Evolutionary conservation across 1,140 invertebrate species (phyloP).

Genomic region (Hestina assimilis): DNA sequence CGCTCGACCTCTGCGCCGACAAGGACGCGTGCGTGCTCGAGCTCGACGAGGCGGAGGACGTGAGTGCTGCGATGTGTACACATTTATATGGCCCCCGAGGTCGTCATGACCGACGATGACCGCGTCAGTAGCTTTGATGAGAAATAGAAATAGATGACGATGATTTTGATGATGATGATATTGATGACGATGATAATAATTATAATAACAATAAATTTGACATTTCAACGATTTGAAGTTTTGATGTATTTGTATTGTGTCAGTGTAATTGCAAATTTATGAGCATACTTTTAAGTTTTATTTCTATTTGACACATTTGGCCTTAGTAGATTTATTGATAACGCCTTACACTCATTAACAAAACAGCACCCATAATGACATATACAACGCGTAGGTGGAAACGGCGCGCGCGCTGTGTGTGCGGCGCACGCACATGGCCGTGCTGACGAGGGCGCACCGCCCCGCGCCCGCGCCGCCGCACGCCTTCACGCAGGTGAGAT

Average conservation of each 20-base stretch:
- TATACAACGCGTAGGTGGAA: slow-evolving; percentile 52
- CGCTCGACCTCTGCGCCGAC: slow-evolving; percentile 54
- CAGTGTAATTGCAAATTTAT: not conserved
- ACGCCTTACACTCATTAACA: too few species aligned
- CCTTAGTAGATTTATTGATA: too few species aligned
- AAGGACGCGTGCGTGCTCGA: slow-evolving; percentile 64
- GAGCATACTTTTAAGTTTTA: not conserved
- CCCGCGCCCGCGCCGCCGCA: slow-evolving; percentile 41
- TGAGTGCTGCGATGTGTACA: too few species aligned
- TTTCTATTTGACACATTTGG: too few species aligned
- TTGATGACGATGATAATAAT: too few species aligned
- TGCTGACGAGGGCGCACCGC: slow-evolving; percentile 35
- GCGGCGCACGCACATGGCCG: slow-evolving; percentile 41
- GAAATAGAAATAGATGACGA: too few species aligned
- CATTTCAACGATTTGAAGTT: too few species aligned
- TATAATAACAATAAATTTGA: too few species aligned
- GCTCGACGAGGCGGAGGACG: slow-evolving; percentile 65
- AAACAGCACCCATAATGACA: too few species aligned
- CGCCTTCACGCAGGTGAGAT: slow-evolving; percentile 59
- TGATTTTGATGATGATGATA: not conserved
- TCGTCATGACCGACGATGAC: too few species aligned
- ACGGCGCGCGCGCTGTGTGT: slow-evolving; percentile 47
- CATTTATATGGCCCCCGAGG: too few species aligned
- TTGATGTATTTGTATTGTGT: not conserved
- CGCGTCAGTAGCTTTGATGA: too few species aligned